Evolutionary conservation across 2,888 invertebrate species (phyloP).

Genomic region (Diarsia brunnea): DNA sequence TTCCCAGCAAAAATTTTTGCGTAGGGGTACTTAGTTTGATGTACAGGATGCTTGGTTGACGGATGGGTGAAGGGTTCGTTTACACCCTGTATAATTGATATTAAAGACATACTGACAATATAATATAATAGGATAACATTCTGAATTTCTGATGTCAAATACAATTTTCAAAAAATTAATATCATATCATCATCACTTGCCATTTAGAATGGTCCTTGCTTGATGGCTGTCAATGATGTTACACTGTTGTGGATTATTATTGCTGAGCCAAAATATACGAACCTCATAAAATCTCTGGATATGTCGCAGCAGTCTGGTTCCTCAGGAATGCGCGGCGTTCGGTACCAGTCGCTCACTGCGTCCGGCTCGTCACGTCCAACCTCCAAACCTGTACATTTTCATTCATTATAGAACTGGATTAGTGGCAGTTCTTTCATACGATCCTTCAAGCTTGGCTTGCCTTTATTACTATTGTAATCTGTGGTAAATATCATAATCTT

Average conservation of each 20-base stretch:
- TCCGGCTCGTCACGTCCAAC: slow-evolving; percentile 83
- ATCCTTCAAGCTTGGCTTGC: too few relatives aligned
- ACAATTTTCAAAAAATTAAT: neutral
- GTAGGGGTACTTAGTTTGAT: too few relatives aligned
- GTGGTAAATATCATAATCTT: too few relatives aligned
- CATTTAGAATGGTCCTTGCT: neutral
- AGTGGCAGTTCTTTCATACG: too few relatives aligned
- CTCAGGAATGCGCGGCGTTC: slow-evolving; percentile 87
- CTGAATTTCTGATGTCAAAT: too few relatives aligned
- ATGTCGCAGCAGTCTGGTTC: slow-evolving; percentile 86
- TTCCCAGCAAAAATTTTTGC: too few relatives aligned
- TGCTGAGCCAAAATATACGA: slow-evolving; percentile 31
- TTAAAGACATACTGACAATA: neutral
- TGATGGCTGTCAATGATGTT: neutral
- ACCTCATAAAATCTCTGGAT: slow-evolving; percentile 83
- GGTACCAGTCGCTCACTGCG: slow-evolving; percentile 81
- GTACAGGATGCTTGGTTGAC: too few relatives aligned
- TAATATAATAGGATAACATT: too few relatives aligned
- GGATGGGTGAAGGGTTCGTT: too few relatives aligned
- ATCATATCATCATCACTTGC: neutral
- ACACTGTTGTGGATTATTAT: neutral
- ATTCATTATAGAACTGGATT: neutral
- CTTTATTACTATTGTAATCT: too few relatives aligned
- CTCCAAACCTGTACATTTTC: slow-evolving; percentile 72
- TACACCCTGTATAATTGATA: too few relatives aligned